These are phyloP conservation scores for Polyergus mexicanus DNA, from an alignment of 1,140 invertebrate genomes.

Conservation along the genomic window DNA sequence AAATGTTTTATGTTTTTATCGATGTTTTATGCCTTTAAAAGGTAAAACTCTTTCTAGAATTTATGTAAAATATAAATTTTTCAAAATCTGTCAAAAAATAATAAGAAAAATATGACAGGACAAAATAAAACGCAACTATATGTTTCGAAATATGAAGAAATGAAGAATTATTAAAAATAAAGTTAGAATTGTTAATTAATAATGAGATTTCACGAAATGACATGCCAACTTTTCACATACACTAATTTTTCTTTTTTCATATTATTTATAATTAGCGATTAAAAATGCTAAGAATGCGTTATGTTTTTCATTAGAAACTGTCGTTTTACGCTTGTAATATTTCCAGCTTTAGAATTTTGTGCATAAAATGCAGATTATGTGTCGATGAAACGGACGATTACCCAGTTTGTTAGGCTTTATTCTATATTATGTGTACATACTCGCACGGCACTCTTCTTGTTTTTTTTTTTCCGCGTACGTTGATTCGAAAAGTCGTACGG, in stretches of 20 bases:
- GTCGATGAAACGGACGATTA: slow-evolving; percentile 11
- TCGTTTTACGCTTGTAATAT: background rate
- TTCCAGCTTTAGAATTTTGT: background rate
- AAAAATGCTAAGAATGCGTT: background rate
- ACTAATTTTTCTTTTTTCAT: background rate
- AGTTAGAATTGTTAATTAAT: no score
- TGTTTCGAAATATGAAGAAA: no score
- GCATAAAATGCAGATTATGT: background rate
- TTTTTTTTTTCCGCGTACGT: background rate
- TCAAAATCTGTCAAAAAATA: no score
- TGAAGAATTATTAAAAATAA: no score
- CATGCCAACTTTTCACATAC: no score
- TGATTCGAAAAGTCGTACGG: slow-evolving; percentile 2
- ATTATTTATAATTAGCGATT: background rate
- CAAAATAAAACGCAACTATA: no score
- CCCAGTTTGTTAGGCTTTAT: background rate
- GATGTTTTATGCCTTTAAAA: no score
- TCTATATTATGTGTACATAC: background rate
- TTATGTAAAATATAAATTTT: no score
- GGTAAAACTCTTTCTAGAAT: no score
- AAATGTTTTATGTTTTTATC: no score
- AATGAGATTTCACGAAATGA: no score
- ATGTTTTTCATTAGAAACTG: background rate
- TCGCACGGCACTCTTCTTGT: background rate
- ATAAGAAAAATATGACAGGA: no score